Evolutionary conservation across 2,797 vertebrate species (phyloP).

Genomic region (Bufotes viridis): DNA sequence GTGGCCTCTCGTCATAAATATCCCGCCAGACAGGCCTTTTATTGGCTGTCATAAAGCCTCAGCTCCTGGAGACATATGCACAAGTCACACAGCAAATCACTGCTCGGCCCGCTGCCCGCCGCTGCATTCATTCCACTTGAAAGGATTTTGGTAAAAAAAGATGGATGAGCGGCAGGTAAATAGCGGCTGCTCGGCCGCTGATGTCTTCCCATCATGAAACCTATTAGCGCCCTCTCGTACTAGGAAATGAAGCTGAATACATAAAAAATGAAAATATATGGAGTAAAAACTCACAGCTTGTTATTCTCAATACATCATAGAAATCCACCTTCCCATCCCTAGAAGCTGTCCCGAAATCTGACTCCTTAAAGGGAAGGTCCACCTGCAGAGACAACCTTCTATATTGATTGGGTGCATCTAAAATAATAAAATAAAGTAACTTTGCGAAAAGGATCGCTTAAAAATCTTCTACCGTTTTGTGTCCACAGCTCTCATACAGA

Average conservation of each 20-base stretch:
- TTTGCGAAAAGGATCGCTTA: too few relatives aligned
- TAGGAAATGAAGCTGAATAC: neutral
- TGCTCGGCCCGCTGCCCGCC: neutral
- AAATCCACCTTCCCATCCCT: too few relatives aligned
- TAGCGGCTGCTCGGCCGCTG: neutral
- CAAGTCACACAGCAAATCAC: neutral
- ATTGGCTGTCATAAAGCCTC: neutral
- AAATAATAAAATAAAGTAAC: too few relatives aligned
- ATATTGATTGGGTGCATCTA: too few relatives aligned
- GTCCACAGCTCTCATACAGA: too few relatives aligned
- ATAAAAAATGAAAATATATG: neutral
- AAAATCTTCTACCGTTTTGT: too few relatives aligned
- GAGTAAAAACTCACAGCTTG: neutral
- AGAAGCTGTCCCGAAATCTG: too few relatives aligned
- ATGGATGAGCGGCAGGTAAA: neutral
- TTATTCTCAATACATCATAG: neutral
- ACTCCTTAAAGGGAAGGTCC: too few relatives aligned
- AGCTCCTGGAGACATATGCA: neutral
- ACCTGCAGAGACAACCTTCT: too few relatives aligned
- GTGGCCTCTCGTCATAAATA: neutral
- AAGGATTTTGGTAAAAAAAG: constrained; percentile 2
- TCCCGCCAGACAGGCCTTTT: neutral
- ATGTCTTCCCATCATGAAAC: neutral
- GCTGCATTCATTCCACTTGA: neutral
- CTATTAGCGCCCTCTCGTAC: neutral